Base-by-base conservation (phyloP, 2,797 vertebrate species). In the Petrocephalus sullivani region DNA sequence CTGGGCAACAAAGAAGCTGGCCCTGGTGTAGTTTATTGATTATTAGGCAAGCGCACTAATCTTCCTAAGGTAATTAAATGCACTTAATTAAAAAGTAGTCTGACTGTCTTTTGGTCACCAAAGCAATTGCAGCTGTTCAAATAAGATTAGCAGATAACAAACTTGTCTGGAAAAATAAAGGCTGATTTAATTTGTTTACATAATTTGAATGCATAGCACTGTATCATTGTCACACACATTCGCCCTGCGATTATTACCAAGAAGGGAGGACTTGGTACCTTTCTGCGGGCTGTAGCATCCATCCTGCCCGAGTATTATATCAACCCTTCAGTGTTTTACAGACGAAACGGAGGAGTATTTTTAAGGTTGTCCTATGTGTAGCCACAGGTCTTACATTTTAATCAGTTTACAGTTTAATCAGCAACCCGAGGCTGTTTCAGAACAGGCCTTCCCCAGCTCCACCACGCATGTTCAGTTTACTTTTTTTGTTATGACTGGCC, bases 21-120 rank as follows among this genome's bases (percentile, higher is more conserved):
- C 95, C 93, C 93, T 92, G 90, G 94, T 93, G 93, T 93, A 94
- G 89, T 93, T 94, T 98, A 98, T 98, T 97, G 97, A 98, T 98
- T 97, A 97, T 97, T 96, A 98, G 97, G 96, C 96, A 95, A 97
- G 94, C 92, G 94, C 96, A 96, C 96, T 98, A 98, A 99, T 98
- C 97, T 95, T 97, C 95, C 97, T 97, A 96, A 97, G 97, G 97
- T 98, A 97, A 97, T 99, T 98, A 98, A 96, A 95, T 96, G 96
- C 96, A 98, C 97, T 98, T 98, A 97, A 99, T 99, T 98, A 98
- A 98, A 98, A 96, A 95, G 96, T 96, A 97, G 96, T 97, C 98
- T 97, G 96, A 95, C 95, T 94, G 96, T 95, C 95, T 95, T 95
- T 96, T 96, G 96, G 96, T 97, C 96, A 95, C 95, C 95, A 96